Evolutionary conservation across 2,113 vertebrate species (phyloP).

Genomic region (Alethe diademata): DNA sequence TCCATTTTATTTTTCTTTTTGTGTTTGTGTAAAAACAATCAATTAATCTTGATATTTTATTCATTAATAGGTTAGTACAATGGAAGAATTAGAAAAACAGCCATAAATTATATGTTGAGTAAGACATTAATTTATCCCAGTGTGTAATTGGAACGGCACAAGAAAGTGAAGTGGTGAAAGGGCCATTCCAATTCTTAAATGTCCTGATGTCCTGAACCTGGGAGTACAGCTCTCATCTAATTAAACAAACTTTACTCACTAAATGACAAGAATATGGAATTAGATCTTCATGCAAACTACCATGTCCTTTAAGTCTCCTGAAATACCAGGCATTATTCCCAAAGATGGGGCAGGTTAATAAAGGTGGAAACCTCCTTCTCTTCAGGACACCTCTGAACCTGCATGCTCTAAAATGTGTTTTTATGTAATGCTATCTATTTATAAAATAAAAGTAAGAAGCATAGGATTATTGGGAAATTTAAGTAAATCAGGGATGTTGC

Average conservation of each 20-base stretch:
- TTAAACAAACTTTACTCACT: background rate
- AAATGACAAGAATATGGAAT: background rate
- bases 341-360: background rate
- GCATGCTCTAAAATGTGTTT: background rate
- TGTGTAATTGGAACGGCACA: accelerated
- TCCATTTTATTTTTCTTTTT: background rate
- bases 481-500: background rate
- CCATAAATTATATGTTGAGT: background rate
- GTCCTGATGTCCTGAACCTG: background rate
- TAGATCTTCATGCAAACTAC: background rate
- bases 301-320: background rate
- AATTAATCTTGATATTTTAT: background rate
- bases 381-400: background rate
- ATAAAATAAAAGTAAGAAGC: background rate
- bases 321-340: background rate
- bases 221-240: background rate
- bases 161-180: background rate
- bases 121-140: background rate
- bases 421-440: background rate
- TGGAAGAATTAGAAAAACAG: background rate
- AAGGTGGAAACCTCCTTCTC: background rate
- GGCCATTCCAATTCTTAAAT: background rate
- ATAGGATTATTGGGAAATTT: background rate
- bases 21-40: background rate
- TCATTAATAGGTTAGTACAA: background rate